Evolutionary conservation across 1,140 invertebrate genomes (phyloP).

Genomic region (Tribolium madens): DNA sequence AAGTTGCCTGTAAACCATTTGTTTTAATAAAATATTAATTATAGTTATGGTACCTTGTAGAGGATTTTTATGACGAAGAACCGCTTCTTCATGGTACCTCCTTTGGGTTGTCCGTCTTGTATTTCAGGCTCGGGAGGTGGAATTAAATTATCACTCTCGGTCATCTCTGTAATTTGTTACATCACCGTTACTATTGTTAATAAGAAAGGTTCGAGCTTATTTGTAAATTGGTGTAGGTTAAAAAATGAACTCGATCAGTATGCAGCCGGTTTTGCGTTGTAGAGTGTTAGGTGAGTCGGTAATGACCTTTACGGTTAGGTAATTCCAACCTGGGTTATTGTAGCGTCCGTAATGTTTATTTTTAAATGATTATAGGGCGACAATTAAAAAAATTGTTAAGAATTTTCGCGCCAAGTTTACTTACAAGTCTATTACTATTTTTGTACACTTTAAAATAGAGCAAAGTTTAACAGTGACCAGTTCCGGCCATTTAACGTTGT

Average conservation of each 20-base stretch:
- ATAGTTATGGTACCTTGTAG: conserved; percentile 5
- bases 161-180: conserved; percentile 11
- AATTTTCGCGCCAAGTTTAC: not conserved
- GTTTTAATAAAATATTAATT: not conserved
- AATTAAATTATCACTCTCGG: conserved; percentile 22
- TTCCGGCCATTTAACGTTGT: too few species aligned
- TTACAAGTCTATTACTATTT: not conserved
- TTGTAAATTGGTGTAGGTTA: not conserved
- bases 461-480: too few species aligned
- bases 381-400: too few species aligned
- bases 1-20: not conserved
- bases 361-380: not conserved
- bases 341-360: not conserved
- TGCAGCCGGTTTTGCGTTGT: not conserved
- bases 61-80: conserved; percentile 8
- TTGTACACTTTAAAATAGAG: too few species aligned
- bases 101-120: not conserved
- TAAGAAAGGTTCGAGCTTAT: not conserved
- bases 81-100: not conserved
- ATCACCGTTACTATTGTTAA: conserved; percentile 5
- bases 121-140: not conserved
- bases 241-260: too few species aligned
- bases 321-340: not conserved
- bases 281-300: not conserved
- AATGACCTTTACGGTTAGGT: not conserved